Evolutionary conservation across 2,113 vertebrate species (phyloP), one percentile per base, ranked within the genome.

Genomic region (Halcyon senegalensis): DNA sequence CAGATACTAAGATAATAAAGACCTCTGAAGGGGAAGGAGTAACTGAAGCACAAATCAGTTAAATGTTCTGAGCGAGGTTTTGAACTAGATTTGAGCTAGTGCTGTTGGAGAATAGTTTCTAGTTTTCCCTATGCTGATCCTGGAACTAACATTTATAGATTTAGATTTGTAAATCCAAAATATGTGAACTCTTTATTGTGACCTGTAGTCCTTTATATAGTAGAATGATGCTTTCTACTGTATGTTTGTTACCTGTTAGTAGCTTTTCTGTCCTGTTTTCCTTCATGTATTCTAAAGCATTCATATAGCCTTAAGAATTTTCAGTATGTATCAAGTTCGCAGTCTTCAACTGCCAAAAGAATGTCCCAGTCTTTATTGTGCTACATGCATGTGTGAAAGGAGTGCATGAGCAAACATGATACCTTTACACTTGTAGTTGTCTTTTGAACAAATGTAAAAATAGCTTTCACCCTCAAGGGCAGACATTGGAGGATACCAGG

Each of bases 391-490:
- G 39, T 3, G 21, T 95, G 77, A 86, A 87, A 89, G 80, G n/a
- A 60, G 63, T 70, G 39, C 0, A 0, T 53, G 55, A 87, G 56
- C 67, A 92, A 95, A 94, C 79, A 25, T 67, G 58, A 92, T 93
- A 62, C 77, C 50, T 95, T 95, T 91, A 78, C 80, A 76, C 37
- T 84, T 78, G 69, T 67, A 39, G 90, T 88, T 96, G 90, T 87
- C 94, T 97, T 96, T 89, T 85, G 79, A 94, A 59, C 74, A 95
- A 78, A 67, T 0, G 2, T 63, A 92, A 92, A 89, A 73, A 87
- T 93, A 95, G 35, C 53, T 78, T 89, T 80, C 70, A 30, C 41
- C 48, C 77, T 87, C 66, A 82, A 91, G 66, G 69, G 15, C 62
- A 93, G 84, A 85, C 20, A 2, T 41, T 62, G 59, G 35, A 90